A percentile compares a stretch with the other conserved stretches of the same genome.
Evolutionary conservation across 2,113 vertebrate species (phyloP).

Genomic region (Ancistrus triradiatus): DNA sequence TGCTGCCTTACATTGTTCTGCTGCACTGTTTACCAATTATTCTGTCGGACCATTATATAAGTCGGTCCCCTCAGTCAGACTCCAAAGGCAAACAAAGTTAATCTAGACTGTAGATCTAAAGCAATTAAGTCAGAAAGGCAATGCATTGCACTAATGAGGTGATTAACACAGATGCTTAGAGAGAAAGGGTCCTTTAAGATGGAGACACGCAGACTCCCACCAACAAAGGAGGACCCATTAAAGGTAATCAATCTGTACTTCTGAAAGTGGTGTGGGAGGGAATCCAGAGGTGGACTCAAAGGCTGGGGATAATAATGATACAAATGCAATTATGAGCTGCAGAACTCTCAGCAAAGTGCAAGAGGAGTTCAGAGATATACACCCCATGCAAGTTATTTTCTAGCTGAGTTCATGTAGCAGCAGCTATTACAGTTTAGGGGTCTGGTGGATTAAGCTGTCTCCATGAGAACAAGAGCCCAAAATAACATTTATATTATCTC

Average conservation of each 20-base stretch:
- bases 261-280: slow-evolving; percentile 16
- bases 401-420: slow-evolving; percentile 7
- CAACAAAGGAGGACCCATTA: slow-evolving; percentile 28
- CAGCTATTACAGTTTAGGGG: slow-evolving; percentile 22
- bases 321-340: slow-evolving; percentile 18
- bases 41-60: slow-evolving; percentile 36
- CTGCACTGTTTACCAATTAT: slow-evolving; percentile 14
- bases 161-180: slow-evolving; percentile 30
- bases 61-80: slow-evolving; percentile 25
- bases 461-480: slow-evolving; percentile 21
- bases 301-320: not conserved
- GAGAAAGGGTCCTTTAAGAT: slow-evolving; percentile 31
- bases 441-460: slow-evolving; percentile 16
- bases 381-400: slow-evolving; percentile 13
- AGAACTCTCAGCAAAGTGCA: not conserved
- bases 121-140: slow-evolving; percentile 39
- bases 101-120: slow-evolving; percentile 30
- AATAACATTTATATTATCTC: slow-evolving; percentile 24
- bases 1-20: slow-evolving; percentile 5
- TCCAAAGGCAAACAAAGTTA: slow-evolving; percentile 44
- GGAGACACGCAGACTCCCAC: slow-evolving; percentile 23
- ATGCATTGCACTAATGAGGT: slow-evolving; percentile 30
- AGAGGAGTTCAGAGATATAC: no score
- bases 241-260: slow-evolving; percentile 34
- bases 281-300: not conserved